Base-by-base conservation (phyloP, 2,113 vertebrate genomes). In the Sinocyclocheilus grahami region DNA sequence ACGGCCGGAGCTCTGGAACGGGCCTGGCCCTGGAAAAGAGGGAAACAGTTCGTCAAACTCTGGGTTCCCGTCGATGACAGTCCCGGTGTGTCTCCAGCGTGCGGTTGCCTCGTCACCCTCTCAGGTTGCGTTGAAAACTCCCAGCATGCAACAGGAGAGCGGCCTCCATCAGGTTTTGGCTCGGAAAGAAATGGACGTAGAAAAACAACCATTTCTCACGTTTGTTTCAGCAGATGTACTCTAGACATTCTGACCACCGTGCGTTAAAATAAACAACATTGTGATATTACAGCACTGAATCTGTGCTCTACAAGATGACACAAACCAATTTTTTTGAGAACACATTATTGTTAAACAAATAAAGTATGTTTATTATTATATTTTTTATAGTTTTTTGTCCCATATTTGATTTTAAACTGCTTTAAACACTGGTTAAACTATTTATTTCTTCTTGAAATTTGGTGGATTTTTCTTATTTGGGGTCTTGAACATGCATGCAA, bases 41-140 rank as follows among this genome's bases (percentile, higher is more conserved):
- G 82, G 85, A 90, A 87, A 86, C 85, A 55, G 88, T 91, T 91
- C 78, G 84, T 91, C 89, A 91, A 87, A 86, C 72, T 85, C 72
- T 60, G 72, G 42, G 83, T 83, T 88, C 83, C 78, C 42, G 48
- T 42, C 48, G 80, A 83, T 89, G 86, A 85, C 88, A 90, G 86
- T 86, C 69, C 71, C 78, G 78, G 51, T 53, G 58, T n/a, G 76
- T 78, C 80, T 75, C 78, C 53, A 71, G 85, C 72, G 81, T 85
- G 85, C 74, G 62, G 89, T 85, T 69, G 46, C 79, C 71, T 39
- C 27, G 76, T 85, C 88, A 86, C 86, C 85, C 85, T 89, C 85
- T 90, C 86, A 75, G 65, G 88, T 90, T 89, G 83, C 90, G 69
- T 78, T 53, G 72, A 87, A 87, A 87, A 86, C 51, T 86, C 86